Percentiles rank a stretch among this genome's conserved stretches.
These are phyloP conservation scores for Mus caroli DNA, from an alignment of 2,797 vertebrate genomes.

Conservation along the genomic window DNA sequence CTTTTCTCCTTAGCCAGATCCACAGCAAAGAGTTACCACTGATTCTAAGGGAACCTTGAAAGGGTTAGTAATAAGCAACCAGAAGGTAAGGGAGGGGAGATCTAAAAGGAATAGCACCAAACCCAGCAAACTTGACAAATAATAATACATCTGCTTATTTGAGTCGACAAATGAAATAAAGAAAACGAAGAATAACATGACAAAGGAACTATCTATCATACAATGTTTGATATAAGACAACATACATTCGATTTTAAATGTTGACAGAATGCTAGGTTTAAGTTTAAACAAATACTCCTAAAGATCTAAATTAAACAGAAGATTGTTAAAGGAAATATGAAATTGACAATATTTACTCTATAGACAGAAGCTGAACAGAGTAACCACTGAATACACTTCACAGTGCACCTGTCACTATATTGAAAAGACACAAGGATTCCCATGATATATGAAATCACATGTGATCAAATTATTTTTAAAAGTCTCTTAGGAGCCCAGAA, in stretches of 20 bases:
- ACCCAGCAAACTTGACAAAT: slow-evolving; percentile 10
- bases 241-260: slow-evolving; percentile 50
- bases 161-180: slow-evolving; percentile 56
- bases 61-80: not conserved
- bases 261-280: slow-evolving; percentile 20
- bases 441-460: slow-evolving; percentile 16
- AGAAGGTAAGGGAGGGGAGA: not conserved
- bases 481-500: slow-evolving; percentile 39
- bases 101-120: slow-evolving; percentile 45
- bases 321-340: slow-evolving; percentile 29
- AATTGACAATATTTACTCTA: slow-evolving; percentile 45
- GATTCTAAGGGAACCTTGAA: not conserved
- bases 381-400: not conserved
- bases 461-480: slow-evolving; percentile 39
- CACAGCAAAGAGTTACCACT: not conserved
- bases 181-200: not conserved
- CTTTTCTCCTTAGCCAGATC: not conserved
- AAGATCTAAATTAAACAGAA: slow-evolving; percentile 61
- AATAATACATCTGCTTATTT: slow-evolving; percentile 62
- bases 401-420: not conserved
- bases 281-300: slow-evolving; percentile 32
- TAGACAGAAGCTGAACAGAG: not conserved
- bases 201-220: slow-evolving; percentile 12
- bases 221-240: slow-evolving; percentile 23
- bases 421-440: slow-evolving; percentile 21